A percentile compares a stretch with the other conserved stretches of the same genome.
phyloP scores from a whole-genome alignment of 2,888 invertebrate genomes.

The Portevinia maculata region DNA sequence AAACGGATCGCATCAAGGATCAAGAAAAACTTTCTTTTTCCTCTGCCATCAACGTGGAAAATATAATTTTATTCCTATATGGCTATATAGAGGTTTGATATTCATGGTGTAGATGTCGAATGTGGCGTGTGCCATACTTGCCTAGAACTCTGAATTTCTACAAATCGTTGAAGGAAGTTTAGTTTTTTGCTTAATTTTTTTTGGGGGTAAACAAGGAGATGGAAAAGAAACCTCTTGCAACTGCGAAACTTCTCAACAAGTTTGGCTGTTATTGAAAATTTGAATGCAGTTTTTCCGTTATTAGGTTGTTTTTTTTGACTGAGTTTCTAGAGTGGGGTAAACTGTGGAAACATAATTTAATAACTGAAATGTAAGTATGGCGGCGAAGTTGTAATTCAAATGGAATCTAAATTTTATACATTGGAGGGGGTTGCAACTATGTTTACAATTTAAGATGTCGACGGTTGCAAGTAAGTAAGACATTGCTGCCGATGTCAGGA shows the following conservation, averaged over 20 bases:
- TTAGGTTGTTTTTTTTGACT: not conserved
- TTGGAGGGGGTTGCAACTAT: not conserved
- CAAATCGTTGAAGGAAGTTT: slow-evolving; percentile 21
- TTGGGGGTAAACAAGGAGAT: not conserved
- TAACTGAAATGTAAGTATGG: not conserved
- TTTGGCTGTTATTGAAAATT: slow-evolving; percentile 41
- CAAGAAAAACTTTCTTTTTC: slow-evolving; percentile 34
- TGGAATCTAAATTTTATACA: not conserved
- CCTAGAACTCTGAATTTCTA: slow-evolving; percentile 12
- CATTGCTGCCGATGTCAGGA: no score
- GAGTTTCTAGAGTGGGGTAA: not conserved
- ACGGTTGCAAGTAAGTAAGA: not conserved
- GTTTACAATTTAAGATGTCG: not conserved
- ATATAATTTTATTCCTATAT: slow-evolving; percentile 15
- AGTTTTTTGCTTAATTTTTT: not conserved
- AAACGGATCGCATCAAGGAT: slow-evolving; percentile 40
- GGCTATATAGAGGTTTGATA: not conserved
- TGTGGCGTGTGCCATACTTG: slow-evolving; percentile 41
- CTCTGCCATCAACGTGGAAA: not conserved
- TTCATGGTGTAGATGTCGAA: slow-evolving; percentile 32
- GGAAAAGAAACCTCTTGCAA: slow-evolving; percentile 7
- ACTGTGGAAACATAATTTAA: not conserved
- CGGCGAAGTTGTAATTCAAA: not conserved
- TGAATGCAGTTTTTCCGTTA: slow-evolving; percentile 17
- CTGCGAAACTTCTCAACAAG: slow-evolving; percentile 38